A percentile compares a stretch with the other conserved stretches of the same genome.
Conservation (phyloP, 2,113 vertebrate genomes). For the Pyxicephalus adspersus region DNA sequence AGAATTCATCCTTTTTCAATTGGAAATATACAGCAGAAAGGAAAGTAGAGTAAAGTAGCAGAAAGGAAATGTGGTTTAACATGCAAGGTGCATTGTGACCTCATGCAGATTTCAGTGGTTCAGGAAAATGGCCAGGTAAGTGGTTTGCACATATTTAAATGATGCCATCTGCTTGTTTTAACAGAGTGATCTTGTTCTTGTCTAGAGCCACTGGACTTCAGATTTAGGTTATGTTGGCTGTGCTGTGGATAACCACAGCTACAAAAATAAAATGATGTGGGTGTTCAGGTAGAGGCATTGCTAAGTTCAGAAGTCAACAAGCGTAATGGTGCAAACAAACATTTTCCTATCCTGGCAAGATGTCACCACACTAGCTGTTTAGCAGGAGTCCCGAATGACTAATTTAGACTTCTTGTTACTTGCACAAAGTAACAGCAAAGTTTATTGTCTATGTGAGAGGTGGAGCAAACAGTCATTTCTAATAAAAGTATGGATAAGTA, state of each 20-base stretch:
- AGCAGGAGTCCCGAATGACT: neutral
- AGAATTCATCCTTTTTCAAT: neutral
- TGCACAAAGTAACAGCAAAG: neutral
- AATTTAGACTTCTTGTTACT: neutral
- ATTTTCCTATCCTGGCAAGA: neutral
- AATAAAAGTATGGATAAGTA: neutral
- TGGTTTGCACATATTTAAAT: neutral
- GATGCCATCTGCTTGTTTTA: conserved; percentile 2
- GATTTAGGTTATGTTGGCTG: conserved; percentile 21
- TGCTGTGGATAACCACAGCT: neutral
- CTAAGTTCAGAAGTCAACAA: conserved; percentile 38
- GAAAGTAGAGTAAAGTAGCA: too few species aligned
- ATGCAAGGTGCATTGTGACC: conserved; percentile 3
- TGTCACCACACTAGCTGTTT: neutral
- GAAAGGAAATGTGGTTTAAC: conserved; percentile 20
- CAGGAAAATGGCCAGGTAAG: neutral
- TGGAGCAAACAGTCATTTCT: neutral
- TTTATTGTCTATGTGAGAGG: neutral
- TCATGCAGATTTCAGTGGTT: neutral
- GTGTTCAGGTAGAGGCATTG: neutral
- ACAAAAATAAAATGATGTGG: conserved; percentile 33
- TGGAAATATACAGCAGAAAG: neutral
- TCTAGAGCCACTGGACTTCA: neutral
- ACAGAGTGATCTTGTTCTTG: conserved; percentile 8
- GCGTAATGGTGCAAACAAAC: neutral